phyloP scores from a whole-genome alignment of 2,888 invertebrate species.

The Thymelicus sylvestris region DNA sequence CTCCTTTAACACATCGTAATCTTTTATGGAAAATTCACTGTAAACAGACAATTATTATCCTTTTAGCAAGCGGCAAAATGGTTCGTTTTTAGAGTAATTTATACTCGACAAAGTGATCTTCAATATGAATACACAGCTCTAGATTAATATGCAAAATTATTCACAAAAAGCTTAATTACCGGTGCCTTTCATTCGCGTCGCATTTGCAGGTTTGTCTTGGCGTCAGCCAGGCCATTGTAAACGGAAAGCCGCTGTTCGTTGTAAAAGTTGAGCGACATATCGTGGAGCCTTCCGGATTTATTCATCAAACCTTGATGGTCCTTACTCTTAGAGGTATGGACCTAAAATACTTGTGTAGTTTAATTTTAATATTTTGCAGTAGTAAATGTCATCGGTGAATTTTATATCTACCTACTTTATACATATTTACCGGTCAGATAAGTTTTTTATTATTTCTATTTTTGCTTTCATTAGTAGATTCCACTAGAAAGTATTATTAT shows the following conservation, averaged over 20 bases:
- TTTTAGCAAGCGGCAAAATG: neutral
- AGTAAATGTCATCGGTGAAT: constrained; percentile 16
- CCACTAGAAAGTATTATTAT: no score
- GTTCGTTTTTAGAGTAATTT: neutral
- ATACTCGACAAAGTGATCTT: neutral
- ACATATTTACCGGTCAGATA: constrained; percentile 8
- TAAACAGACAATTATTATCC: neutral
- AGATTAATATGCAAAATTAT: constrained; percentile 18
- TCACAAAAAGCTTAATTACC: constrained; percentile 20
- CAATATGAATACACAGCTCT: neutral
- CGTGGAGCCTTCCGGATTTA: constrained; percentile 80
- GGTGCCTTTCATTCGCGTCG: constrained; percentile 24
- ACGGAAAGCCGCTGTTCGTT: constrained; percentile 79
- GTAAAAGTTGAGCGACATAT: constrained; percentile 85
- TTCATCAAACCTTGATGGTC: constrained; percentile 82
- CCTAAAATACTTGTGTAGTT: constrained; percentile 25
- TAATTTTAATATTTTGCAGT: constrained; percentile 23
- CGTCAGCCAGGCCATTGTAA: constrained; percentile 79
- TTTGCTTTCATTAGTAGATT: no score
- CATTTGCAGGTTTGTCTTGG: constrained; percentile 76
- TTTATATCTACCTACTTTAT: constrained; percentile 25
- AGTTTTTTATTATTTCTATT: neutral
- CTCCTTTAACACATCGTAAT: no score
- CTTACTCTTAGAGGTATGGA: constrained; percentile 76
- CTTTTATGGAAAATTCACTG: no score